Conservation (phyloP, 2,113 vertebrate species). For the Otocyon megalotis region DNA sequence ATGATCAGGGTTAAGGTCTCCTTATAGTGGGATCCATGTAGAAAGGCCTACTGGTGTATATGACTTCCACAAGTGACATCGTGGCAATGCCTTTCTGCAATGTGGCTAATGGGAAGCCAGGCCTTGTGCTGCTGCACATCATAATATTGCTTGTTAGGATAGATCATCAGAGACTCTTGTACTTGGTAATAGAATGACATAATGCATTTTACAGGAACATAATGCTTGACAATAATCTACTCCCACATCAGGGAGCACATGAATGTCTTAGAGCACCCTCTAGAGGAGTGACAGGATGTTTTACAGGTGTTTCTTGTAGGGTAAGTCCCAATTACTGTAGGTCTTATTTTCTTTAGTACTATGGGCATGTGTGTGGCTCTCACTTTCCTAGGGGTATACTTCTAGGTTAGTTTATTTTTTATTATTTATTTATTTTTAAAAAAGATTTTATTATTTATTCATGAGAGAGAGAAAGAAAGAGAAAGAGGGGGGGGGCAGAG, state of each 20-base stretch:
- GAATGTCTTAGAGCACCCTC: background rate
- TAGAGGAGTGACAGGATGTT: background rate
- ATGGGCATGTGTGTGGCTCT: background rate
- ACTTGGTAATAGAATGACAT: background rate
- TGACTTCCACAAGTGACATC: background rate
- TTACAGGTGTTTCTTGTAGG: background rate
- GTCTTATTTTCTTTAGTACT: background rate
- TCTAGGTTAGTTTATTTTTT: constrained; percentile 1
- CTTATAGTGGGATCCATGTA: background rate
- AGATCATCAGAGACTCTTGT: background rate
- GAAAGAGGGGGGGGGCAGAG: too few relatives aligned
- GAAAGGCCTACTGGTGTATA: background rate
- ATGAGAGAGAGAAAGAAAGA: too few relatives aligned
- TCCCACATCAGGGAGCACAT: background rate
- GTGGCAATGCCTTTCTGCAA: background rate
- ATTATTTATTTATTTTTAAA: too few relatives aligned
- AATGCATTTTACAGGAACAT: background rate
- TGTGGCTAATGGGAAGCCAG: background rate
- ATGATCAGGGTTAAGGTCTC: background rate
- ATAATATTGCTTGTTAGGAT: background rate
- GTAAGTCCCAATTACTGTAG: background rate
- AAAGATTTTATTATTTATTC: too few relatives aligned
- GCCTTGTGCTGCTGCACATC: too few relatives aligned
- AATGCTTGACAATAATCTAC: background rate
- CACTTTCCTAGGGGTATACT: background rate